These are phyloP conservation scores for Anolis carolinensis DNA, from an alignment of 2,113 vertebrate species.

Conservation along the genomic window DNA sequence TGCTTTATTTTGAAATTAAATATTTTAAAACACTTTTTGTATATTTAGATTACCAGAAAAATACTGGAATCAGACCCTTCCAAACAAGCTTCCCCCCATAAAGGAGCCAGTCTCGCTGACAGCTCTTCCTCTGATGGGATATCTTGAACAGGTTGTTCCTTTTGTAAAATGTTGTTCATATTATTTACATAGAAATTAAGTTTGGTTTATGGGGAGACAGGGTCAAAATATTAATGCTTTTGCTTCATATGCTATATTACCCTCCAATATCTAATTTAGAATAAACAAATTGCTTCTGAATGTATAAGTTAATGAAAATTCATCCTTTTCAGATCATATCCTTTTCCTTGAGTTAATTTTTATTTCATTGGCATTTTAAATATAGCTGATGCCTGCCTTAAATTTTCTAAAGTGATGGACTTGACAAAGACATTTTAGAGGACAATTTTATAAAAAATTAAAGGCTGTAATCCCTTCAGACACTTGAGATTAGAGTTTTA, in stretches of 20 bases:
- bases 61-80: slow-evolving; percentile 88
- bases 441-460: too few relatives aligned
- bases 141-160: slow-evolving; percentile 85
- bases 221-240: not conserved
- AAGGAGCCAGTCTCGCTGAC: slow-evolving; percentile 84
- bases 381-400: not conserved
- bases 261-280: not conserved
- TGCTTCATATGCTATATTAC: not conserved
- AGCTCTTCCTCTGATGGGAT: slow-evolving; percentile 88
- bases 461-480: too few relatives aligned
- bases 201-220: not conserved
- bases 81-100: slow-evolving; percentile 87
- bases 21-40: slow-evolving; percentile 39
- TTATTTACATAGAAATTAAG: slow-evolving; percentile 15
- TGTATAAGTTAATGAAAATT: not conserved
- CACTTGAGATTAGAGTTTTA: too few relatives aligned
- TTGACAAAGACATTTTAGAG: not conserved
- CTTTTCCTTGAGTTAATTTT: not conserved
- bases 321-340: not conserved
- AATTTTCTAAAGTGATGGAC: not conserved
- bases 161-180: slow-evolving; percentile 1
- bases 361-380: not conserved
- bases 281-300: not conserved
- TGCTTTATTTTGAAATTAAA: not conserved
- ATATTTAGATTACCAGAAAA: slow-evolving; percentile 82